phyloP scores from a whole-genome alignment of 2,113 vertebrate species.

The Otolemur garnettii region DNA sequence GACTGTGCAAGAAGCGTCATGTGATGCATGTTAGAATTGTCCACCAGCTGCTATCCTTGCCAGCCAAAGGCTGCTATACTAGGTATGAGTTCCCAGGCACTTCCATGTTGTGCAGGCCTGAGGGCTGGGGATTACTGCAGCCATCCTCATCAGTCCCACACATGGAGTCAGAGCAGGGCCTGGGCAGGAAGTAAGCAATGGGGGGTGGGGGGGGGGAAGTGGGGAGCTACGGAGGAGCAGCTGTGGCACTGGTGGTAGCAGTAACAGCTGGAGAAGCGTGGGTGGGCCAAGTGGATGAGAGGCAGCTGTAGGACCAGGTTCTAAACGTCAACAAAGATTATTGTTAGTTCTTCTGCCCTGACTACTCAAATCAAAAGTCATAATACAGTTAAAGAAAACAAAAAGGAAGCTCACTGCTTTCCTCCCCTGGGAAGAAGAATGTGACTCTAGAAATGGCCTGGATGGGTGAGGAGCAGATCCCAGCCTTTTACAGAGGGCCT shows the following conservation, averaged over 20 bases:
- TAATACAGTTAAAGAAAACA: not conserved
- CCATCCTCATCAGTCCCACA: not conserved
- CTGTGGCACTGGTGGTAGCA: not conserved
- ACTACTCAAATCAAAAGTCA: not conserved
- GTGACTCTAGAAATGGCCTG: not conserved
- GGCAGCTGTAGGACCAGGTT: not conserved
- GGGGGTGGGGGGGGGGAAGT: no score
- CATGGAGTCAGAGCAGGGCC: not conserved
- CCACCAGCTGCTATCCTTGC: not conserved
- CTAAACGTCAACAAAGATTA: not conserved
- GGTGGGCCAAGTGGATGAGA: not conserved
- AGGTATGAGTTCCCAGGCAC: not conserved
- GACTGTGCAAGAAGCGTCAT: not conserved
- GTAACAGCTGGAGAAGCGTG: not conserved
- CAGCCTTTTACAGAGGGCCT: not conserved
- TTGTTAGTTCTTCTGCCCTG: not conserved
- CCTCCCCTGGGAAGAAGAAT: not conserved
- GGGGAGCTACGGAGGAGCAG: accelerated
- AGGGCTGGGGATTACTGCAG: not conserved
- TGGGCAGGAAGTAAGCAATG: not conserved
- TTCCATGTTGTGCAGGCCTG: not conserved
- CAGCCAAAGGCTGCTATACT: not conserved
- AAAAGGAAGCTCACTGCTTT: not conserved
- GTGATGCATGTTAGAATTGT: not conserved
- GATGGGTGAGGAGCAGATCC: not conserved